Evolutionary conservation across 1,140 invertebrate species (phyloP), one percentile per base, ranked within the genome.

Genomic region (Camponotus floridanus): DNA sequence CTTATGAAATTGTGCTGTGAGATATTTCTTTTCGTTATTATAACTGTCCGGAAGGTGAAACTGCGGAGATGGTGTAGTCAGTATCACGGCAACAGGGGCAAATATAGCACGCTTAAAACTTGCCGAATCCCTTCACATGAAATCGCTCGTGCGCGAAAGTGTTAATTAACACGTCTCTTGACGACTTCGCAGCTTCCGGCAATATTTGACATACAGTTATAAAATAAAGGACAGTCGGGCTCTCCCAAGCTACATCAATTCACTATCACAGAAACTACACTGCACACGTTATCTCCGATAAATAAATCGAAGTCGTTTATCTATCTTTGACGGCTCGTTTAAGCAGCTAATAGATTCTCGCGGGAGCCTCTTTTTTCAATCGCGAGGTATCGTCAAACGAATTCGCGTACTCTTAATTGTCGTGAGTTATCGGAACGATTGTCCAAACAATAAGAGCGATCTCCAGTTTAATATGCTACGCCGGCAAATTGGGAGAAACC

Each of bases 151-250:
- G 48, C 18, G n/a, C 48, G 31, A 33, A 15, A 59, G 48, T 71
- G 39, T 74, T 83, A 74, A 83, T 83, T 83, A 83, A 73, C 55
- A 51, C 65, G 21, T 21, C 55, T 73, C 51, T 81, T 11, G 64
- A n/a, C 15, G 51, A 42, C 15, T 61, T 4, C n/a, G 21, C 39
- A 68, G 55, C 51, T 36, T 42, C 11, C 26, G 45, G 26, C 45
- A 51, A 15, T 73, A 45, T 73, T 80, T 73, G 67, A 73, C 31
- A 11, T 31, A 31, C 18, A 61, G 18, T 11, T 45, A 21, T 45
- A 21, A 61, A 81, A 73, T 59, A 81, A 81, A 81, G 26, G 39
- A 15, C 13, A 7, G 26, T 9, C 21, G 7, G 59, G 26, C 21
- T 81, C 51, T 45, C 45, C 13, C 26, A 15, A 26, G 26, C 61